A percentile compares a stretch with the other conserved stretches of the same genome.
Conservation (phyloP, 2,113 vertebrate genomes). For the Elanus axillaris region DNA sequence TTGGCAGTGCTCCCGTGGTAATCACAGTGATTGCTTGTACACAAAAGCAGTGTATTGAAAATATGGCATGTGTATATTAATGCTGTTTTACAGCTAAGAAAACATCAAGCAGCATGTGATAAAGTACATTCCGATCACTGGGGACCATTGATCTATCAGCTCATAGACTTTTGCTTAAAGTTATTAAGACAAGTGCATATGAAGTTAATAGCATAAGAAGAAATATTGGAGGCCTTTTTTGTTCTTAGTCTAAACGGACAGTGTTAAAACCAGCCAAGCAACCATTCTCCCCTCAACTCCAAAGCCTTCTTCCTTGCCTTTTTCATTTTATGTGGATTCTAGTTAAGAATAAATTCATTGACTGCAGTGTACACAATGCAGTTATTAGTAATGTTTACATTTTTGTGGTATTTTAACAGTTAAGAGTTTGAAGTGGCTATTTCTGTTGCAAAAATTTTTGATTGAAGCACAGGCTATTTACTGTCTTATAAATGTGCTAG, state of each 20-base stretch:
- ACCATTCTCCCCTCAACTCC: background rate
- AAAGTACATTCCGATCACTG: background rate
- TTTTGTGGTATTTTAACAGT: background rate
- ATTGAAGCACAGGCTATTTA: background rate
- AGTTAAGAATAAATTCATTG: background rate
- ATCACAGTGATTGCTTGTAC: background rate
- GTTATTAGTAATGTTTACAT: background rate
- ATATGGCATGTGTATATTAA: background rate
- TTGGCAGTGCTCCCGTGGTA: background rate
- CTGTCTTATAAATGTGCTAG: background rate
- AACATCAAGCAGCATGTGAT: background rate
- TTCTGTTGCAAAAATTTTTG: background rate
- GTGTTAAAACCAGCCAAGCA: background rate
- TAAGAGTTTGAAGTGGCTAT: background rate
- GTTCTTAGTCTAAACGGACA: background rate
- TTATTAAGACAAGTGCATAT: rapidly evolving
- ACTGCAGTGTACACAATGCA: rapidly evolving
- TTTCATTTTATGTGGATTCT: background rate
- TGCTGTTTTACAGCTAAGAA: background rate
- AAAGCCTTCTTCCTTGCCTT: background rate
- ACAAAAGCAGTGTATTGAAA: background rate
- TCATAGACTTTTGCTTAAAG: background rate
- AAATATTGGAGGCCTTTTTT: background rate
- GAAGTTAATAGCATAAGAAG: background rate
- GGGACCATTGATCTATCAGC: background rate